Percentiles rank a stretch among this genome's conserved stretches.
phyloP scores from a whole-genome alignment of 2,888 invertebrate genomes.

The Thecophora atra region DNA sequence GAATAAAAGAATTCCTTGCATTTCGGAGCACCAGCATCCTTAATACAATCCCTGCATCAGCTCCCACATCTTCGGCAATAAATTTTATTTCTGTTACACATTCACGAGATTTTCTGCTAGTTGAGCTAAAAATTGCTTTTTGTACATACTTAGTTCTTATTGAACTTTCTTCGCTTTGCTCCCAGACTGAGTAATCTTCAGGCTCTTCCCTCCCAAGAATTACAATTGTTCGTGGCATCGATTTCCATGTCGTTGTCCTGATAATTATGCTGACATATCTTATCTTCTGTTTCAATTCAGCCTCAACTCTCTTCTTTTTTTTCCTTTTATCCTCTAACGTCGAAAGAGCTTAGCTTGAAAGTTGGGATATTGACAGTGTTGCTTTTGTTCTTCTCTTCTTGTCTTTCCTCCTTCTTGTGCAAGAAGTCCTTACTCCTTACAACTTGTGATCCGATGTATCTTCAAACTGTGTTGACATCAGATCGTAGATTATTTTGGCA shows the following conservation, averaged over 20 bases:
- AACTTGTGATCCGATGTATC: neutral
- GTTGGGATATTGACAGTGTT: neutral
- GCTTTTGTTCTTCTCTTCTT: neutral
- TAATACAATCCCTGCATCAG: neutral
- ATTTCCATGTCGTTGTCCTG: conserved; percentile 31
- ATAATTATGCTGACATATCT: conserved; percentile 32
- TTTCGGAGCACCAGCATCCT: neutral
- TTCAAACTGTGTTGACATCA: conserved; percentile 27
- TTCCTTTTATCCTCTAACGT: neutral
- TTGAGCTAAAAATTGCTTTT: neutral
- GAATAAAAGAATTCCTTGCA: too few species aligned
- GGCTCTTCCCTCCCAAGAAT: too few species aligned
- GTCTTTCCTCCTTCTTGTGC: neutral
- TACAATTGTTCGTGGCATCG: conserved; percentile 3
- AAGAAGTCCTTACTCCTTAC: neutral
- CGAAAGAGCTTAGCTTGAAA: neutral
- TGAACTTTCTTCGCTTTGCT: neutral
- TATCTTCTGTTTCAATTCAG: neutral
- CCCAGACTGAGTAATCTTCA: too few species aligned
- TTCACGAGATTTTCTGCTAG: too few species aligned
- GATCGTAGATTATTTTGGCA: conserved; percentile 30
- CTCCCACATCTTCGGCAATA: too few species aligned
- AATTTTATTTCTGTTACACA: too few species aligned
- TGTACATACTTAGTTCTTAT: neutral
- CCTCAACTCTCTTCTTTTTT: too few species aligned